Evolutionary conservation across 2,888 invertebrate species (phyloP), one percentile per base, ranked within the genome.

Genomic region (Plagiodera versicolora): DNA sequence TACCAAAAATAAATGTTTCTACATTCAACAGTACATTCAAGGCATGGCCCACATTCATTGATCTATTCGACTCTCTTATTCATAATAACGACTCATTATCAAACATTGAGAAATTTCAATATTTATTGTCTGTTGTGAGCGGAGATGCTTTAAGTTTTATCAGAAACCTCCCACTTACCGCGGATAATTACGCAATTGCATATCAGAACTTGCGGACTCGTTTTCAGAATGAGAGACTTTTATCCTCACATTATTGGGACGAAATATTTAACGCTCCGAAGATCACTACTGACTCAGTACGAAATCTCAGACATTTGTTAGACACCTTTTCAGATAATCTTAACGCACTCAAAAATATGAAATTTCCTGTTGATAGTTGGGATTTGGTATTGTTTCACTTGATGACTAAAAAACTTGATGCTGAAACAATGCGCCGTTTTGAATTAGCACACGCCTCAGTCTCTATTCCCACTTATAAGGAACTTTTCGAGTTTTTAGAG

Each of bases 91-190:
- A 51, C 6, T n/a, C 28, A 30, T 24, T 51, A 2, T 51, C 51
- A n/a, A 17, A 51, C 14, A 45, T 54, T 17, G 44, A 53, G 39
- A 53, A 39, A 19, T 53, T 53, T 44, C 53, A 53, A 18, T 53
- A 53, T 16, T 11, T 54, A 5, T 28, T 44, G 2, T 45, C 17
- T 1, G 6, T 16, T 20, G 11, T 53, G 24, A 20, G n/a, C 16
- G 44, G 44, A 17, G 45, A 45, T 18, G 19, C 53, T 18, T 14
- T 53, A 16, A n/a, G 10, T 24, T 16, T 24, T 3, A 16, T 30
- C 28, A 55, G 46, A 55, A 46, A 28, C 14, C 17, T 55, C 11
- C 30, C 45, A 1, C 28, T 46, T 30, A 46, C 18, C 17, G 32
- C 24, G 11, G 46, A 28, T 30, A 55, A 55, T 46, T 55, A 55